Conservation (phyloP, 2,113 vertebrate species). For the Silurus asotus region DNA sequence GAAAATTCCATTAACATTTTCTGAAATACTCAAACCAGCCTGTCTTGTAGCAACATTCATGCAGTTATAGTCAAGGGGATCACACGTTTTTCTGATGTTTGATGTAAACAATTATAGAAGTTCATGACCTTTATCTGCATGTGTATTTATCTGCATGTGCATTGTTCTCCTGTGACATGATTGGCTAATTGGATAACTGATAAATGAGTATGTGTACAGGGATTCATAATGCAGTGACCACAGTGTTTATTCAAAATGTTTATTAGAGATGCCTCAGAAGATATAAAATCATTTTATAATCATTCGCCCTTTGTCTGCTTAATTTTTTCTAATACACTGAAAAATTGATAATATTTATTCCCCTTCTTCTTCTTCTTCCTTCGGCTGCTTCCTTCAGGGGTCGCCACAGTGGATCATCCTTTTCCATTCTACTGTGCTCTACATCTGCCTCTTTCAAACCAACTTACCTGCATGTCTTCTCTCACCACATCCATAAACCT, state of each 20-base stretch:
- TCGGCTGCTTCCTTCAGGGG: too few species aligned
- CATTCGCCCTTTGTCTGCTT: not conserved
- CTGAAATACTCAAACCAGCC: too few species aligned
- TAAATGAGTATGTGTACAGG: not conserved
- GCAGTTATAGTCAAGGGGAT: too few species aligned
- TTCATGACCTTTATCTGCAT: not conserved
- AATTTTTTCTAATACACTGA: not conserved
- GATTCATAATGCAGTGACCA: not conserved
- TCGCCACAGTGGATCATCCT: too few species aligned
- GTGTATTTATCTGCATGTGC: not conserved
- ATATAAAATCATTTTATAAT: not conserved
- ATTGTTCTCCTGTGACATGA: not conserved
- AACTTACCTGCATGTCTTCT: too few species aligned
- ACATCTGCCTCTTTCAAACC: too few species aligned
- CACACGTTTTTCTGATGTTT: not conserved
- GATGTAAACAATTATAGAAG: not conserved
- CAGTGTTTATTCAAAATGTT: not conserved
- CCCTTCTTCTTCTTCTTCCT: not conserved
- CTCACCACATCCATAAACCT: too few species aligned
- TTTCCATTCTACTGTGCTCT: too few species aligned
- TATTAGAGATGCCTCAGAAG: not conserved
- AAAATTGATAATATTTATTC: not conserved
- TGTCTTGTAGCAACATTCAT: too few species aligned
- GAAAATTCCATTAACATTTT: too few species aligned
- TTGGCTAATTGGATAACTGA: not conserved